Base-by-base conservation (phyloP, 2,888 invertebrate species). In the Malthinus flaveolus region DNA sequence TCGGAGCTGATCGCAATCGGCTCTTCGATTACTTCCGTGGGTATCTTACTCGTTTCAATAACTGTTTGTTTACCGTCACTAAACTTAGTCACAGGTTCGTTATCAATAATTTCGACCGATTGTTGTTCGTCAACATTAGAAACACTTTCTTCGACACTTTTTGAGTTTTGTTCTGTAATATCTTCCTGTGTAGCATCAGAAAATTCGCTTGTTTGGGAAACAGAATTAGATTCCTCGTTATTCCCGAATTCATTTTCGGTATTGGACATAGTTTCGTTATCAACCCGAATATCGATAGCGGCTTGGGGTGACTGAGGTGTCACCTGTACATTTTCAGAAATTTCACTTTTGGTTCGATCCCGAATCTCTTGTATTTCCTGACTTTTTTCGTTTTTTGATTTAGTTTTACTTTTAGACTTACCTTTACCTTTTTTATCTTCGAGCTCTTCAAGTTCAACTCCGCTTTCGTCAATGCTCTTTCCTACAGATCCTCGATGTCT, bases 321-420 rank as follows among this genome's bases (percentile, higher is more conserved):
- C 77, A 75, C 77, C 78, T 78, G 78, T 73, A 73, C 74, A 78
- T 76, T 77, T 72, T 74, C 75, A 77, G 73, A 74, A 73, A 72
- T 69, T 69, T 73, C 73, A 72, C 69, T 69, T 67, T 70, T 66
- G 62, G 70, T 73, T 74, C 74, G 69, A 69, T 69, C 73, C 70
- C 76, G 72, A 66, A 66, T 65, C 64, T 73, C 71, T 68, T 67
- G 69, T 67, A 68, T 66, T 67, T 66, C 66, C 67, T 70, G 67
- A 66, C 70, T 66, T 68, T 72, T 70, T 67, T 75, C 73, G 66
- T 69, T 70, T 71, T 78, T 73, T 75, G 75, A 72, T 66, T 74
- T 76, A 76, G 70, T 70, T 76, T 75, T 76, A 75, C 72, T 75
- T 76, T 76, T 78, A 75, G 76, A 79, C 79, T 79, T 79, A 79